Base-by-base conservation (phyloP, 2,113 vertebrate genomes). In the Rhombomys opimus region DNA sequence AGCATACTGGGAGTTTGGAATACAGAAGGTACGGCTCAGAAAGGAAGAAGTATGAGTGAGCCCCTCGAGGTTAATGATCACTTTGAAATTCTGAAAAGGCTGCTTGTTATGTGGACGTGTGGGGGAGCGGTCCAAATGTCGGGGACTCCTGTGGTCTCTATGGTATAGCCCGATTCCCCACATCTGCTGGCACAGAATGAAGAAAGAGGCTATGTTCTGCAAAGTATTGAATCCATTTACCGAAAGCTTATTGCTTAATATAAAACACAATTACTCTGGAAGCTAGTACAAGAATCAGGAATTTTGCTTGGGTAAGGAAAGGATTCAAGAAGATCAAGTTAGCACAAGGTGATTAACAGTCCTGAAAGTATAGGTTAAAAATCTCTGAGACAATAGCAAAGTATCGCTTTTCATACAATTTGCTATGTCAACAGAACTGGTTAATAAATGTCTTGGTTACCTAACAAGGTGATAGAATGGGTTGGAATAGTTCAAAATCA, bases 11-110 rank as follows among this genome's bases (percentile, higher is more conserved):
- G 84, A 94, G 57, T 72, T 75, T 30, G 4, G 9, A 95, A 10
- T 4, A 68, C 59, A 95, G 77, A 95, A 84, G 22, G 5, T 68
- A 27, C 57, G 46, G 46, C 65, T 76, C 80, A 63, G 50, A 89
- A 87, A 93, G 80, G 11, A 94, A 13, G 59, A 88, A 76, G 30
- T 87, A 14, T 75, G 87, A 61, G 57, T 38, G 46, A 98, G 61
- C 2, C 54, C 27, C 6, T 4, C n/a, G 10, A 87, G 57, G n/a
- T 81, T 85, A 95, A 30, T 78, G 89, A 84, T 77, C 23, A 27
- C 73, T 86, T 89, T 87, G 81, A 95, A 90, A 90, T 86, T 77
- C 73, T 87, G 94, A 84, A 41, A 78, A 76, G 17, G 22, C 54
- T 6, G 8, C 27, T 80, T 82, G 38, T 38, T 68, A 46, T 25